phyloP scores from a whole-genome alignment of 2,888 invertebrate genomes.

The Miltochrista miniata region DNA sequence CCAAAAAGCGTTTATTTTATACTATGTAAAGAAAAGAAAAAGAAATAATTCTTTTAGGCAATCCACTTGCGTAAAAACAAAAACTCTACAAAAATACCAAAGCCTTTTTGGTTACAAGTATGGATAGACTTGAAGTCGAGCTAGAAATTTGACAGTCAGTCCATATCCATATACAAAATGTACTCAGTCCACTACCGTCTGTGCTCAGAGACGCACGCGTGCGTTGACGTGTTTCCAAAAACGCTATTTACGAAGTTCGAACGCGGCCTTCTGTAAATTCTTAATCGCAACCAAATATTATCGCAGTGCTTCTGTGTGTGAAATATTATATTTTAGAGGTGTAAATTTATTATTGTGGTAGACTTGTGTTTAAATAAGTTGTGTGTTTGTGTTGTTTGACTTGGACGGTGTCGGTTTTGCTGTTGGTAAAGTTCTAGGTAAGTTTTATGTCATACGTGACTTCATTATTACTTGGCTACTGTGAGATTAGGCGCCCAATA shows the following conservation, averaged over 20 bases:
- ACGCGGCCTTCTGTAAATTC: slow-evolving; percentile 23
- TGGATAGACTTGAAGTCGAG: slow-evolving; percentile 13
- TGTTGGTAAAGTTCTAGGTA: slow-evolving; percentile 20
- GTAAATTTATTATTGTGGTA: slow-evolving; percentile 17
- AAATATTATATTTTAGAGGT: slow-evolving; percentile 19
- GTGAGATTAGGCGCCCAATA: no score
- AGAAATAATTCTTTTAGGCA: no score
- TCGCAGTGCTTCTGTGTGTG: slow-evolving; percentile 22
- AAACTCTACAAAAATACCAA: slow-evolving; percentile 15
- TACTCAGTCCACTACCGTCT: slow-evolving; percentile 31
- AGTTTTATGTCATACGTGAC: slow-evolving; percentile 11
- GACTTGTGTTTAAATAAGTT: slow-evolving; percentile 15
- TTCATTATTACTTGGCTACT: no score
- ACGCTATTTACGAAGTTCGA: slow-evolving; percentile 2
- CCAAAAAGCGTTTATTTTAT: no score
- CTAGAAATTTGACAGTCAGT: no score
- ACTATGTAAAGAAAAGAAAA: no score
- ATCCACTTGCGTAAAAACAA: slow-evolving; percentile 14
- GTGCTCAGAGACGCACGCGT: slow-evolving; percentile 29
- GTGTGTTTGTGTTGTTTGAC: slow-evolving; percentile 36
- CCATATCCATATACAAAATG: no score
- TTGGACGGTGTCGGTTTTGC: slow-evolving; percentile 30
- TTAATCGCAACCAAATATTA: slow-evolving; percentile 12
- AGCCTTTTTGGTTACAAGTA: no score
- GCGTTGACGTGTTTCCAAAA: slow-evolving; percentile 9